Percentiles rank a stretch among this genome's conserved stretches.
phyloP scores from a whole-genome alignment of 2,888 invertebrate species.

The Caenorhabditis zanzibari region DNA sequence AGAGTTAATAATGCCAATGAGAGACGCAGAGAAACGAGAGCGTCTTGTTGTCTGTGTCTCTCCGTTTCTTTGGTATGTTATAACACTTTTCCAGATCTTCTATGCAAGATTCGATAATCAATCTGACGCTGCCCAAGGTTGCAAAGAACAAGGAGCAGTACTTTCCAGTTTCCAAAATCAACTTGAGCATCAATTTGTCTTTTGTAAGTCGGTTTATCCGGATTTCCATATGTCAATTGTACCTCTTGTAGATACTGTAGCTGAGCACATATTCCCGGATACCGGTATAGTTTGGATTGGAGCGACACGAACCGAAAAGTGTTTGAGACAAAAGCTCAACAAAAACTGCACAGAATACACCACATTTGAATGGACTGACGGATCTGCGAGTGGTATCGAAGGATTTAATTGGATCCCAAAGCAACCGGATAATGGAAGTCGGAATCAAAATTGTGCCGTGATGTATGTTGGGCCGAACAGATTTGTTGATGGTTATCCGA shows the following conservation, averaged over 20 bases:
- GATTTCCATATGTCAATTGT: not conserved
- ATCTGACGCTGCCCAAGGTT: not conserved
- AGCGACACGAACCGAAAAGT: not conserved
- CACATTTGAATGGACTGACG: conserved; percentile 35
- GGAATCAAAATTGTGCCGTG: not conserved
- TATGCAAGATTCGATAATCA: not conserved
- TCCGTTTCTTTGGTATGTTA: too few species aligned
- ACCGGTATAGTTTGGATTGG: conserved; percentile 8
- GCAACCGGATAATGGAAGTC: conserved; percentile 9
- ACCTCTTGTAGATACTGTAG: not conserved
- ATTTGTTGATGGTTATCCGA: not conserved
- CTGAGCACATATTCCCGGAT: not conserved
- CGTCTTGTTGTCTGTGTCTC: too few species aligned
- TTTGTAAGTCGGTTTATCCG: not conserved
- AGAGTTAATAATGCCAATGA: too few species aligned
- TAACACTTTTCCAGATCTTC: not conserved
- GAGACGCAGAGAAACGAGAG: too few species aligned
- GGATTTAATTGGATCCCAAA: not conserved
- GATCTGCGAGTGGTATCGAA: conserved; percentile 4
- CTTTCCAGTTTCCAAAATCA: conserved; percentile 11
- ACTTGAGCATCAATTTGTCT: not conserved
- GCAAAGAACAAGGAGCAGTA: not conserved
- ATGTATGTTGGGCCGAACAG: not conserved
- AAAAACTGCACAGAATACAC: not conserved
- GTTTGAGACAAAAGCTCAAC: not conserved